phyloP scores from a whole-genome alignment of 1,140 invertebrate genomes.

The Eueides isabella region DNA sequence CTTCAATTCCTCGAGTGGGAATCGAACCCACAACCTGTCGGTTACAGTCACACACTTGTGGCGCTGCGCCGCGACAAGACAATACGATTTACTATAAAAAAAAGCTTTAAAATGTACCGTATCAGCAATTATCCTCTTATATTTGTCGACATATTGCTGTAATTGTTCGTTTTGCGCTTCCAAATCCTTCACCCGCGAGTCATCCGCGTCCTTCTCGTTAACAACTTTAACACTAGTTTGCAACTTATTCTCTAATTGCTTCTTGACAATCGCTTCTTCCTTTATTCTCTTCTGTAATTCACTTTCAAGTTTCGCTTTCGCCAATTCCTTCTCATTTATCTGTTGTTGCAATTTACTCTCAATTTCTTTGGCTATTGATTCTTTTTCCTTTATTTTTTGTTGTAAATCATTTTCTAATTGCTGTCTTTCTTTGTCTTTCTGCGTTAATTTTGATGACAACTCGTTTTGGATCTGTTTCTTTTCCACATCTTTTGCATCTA shows the following conservation, averaged over 20 bases:
- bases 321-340: constrained; percentile 37
- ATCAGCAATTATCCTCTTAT: constrained; percentile 88
- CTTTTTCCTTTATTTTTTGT: constrained; percentile 42
- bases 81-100: neutral
- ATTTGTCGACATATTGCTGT: constrained; percentile 86
- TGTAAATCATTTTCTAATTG: constrained; percentile 42
- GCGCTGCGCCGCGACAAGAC: no score
- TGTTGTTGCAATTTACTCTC: constrained; percentile 44
- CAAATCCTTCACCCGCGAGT: constrained; percentile 62
- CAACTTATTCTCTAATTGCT: constrained; percentile 29
- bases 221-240: constrained; percentile 7
- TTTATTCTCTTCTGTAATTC: constrained; percentile 35
- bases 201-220: constrained; percentile 15
- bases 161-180: constrained; percentile 84
- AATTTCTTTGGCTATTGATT: constrained; percentile 33
- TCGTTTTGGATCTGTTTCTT: constrained; percentile 56
- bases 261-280: constrained; percentile 29
- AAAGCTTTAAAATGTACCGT: constrained; percentile 83
- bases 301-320: constrained; percentile 35
- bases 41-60: no score
- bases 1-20: no score
- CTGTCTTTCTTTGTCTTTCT: constrained; percentile 46
- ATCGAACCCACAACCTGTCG: no score
- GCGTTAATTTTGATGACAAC: constrained; percentile 46
- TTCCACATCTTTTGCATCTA: constrained; percentile 51